phyloP scores from a whole-genome alignment of 2,113 vertebrate genomes.

The Carollia perspicillata region DNA sequence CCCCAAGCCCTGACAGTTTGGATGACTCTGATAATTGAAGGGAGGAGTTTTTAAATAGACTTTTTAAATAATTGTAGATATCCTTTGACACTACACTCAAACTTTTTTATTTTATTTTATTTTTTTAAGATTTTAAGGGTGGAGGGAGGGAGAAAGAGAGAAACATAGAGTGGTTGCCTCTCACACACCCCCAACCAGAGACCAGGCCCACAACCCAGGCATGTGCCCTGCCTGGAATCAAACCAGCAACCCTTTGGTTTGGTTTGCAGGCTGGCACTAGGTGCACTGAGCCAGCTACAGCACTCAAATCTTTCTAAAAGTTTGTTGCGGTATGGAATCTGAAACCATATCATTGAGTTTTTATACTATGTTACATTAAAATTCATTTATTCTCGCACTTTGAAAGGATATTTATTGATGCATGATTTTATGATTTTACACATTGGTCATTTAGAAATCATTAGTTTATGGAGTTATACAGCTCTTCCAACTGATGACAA shows the following conservation, averaged over 20 bases:
- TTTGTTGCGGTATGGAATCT: background rate
- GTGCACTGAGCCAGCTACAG: too few relatives aligned
- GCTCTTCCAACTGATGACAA: background rate
- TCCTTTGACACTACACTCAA: background rate
- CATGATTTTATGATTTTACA: conserved; percentile 3
- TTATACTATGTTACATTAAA: background rate
- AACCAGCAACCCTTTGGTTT: too few relatives aligned
- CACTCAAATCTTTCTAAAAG: background rate
- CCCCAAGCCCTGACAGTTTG: background rate
- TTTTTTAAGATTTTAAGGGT: too few relatives aligned
- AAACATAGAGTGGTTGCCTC: too few relatives aligned
- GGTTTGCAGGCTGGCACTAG: too few relatives aligned
- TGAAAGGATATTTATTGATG: background rate
- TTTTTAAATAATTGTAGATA: background rate
- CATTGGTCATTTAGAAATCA: conserved; percentile 10
- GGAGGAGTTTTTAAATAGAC: background rate
- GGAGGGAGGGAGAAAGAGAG: too few relatives aligned
- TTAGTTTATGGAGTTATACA: background rate
- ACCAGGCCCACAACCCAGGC: too few relatives aligned
- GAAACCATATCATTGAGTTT: conserved; percentile 9
- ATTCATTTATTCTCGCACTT: background rate
- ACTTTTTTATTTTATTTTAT: background rate
- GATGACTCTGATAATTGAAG: background rate
- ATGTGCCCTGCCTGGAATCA: too few relatives aligned
- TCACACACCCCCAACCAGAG: too few relatives aligned